phyloP scores from a whole-genome alignment of 2,888 invertebrate genomes.

The Elysia crispata region DNA sequence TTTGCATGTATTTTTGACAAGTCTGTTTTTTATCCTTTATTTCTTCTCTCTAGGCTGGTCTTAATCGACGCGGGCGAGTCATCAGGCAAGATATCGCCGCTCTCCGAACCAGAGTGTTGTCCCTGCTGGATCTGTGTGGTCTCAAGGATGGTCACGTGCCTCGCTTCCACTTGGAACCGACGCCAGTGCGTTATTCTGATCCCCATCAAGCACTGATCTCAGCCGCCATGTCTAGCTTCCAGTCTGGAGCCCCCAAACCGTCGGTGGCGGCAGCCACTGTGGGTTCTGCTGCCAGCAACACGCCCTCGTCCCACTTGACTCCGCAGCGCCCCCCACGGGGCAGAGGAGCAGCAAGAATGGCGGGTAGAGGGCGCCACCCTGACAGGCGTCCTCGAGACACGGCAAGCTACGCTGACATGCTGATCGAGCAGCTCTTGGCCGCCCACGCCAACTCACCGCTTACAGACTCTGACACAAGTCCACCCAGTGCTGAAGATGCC shows the following conservation, averaged over 20 bases:
- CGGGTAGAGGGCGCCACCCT: neutral
- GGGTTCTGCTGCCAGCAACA: constrained; percentile 45
- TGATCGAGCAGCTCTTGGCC: constrained; percentile 55
- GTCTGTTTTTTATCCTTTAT: neutral
- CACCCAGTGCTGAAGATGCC: constrained; percentile 24
- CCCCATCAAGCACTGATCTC: too few relatives aligned
- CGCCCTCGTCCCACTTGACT: constrained; percentile 34
- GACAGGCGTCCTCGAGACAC: constrained; percentile 18
- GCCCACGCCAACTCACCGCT: constrained; percentile 47
- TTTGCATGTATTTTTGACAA: neutral
- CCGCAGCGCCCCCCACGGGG: constrained; percentile 38
- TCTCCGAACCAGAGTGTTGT: constrained; percentile 63
- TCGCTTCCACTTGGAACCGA: constrained; percentile 44
- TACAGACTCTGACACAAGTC: constrained; percentile 48
- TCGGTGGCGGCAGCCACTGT: too few relatives aligned
- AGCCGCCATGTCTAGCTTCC: too few relatives aligned
- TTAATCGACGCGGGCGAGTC: constrained; percentile 59
- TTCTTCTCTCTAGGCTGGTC: constrained; percentile 60
- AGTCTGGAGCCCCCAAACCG: too few relatives aligned
- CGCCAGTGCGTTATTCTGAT: neutral
- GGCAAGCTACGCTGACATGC: constrained; percentile 54
- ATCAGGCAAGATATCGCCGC: constrained; percentile 64
- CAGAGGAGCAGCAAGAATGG: neutral
- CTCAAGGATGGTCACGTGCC: constrained; percentile 61
- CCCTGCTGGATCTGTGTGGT: constrained; percentile 64